Evolutionary conservation across 2,113 vertebrate species (phyloP).

Genomic region (Tachycineta bicolor): DNA sequence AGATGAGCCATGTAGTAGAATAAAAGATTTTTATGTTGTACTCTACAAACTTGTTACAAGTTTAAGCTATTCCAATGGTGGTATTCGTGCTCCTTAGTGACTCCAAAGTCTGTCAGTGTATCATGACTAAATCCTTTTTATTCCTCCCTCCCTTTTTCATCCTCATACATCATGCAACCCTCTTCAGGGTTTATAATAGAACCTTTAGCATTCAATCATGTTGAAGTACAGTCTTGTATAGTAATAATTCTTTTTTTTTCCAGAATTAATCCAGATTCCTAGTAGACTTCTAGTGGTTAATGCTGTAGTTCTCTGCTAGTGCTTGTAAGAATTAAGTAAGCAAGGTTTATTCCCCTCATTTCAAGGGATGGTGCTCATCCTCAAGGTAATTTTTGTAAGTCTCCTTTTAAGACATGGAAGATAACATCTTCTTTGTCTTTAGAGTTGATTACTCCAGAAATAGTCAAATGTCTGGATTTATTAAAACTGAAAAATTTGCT

Average conservation of each 20-base stretch:
- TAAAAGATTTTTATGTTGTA: slow-evolving; percentile 9
- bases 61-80: neutral
- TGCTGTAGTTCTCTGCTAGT: neutral
- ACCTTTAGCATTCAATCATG: neutral
- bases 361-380: neutral
- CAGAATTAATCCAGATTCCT: neutral
- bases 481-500: neutral
- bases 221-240: neutral
- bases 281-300: neutral
- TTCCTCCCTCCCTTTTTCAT: neutral
- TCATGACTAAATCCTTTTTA: slow-evolving; percentile 6
- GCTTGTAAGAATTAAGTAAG: neutral
- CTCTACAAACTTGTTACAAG: neutral
- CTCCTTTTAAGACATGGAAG: neutral
- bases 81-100: neutral
- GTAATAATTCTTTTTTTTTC: neutral
- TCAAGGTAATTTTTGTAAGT: neutral
- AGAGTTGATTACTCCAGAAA: neutral
- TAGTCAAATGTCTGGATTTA: neutral
- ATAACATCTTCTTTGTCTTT: neutral
- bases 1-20: neutral
- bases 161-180: neutral
- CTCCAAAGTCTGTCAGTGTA: neutral
- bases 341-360: neutral
- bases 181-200: slow-evolving; percentile 13